Conservation (phyloP, 2,888 invertebrate species). For the Netelia fuscicornis region DNA sequence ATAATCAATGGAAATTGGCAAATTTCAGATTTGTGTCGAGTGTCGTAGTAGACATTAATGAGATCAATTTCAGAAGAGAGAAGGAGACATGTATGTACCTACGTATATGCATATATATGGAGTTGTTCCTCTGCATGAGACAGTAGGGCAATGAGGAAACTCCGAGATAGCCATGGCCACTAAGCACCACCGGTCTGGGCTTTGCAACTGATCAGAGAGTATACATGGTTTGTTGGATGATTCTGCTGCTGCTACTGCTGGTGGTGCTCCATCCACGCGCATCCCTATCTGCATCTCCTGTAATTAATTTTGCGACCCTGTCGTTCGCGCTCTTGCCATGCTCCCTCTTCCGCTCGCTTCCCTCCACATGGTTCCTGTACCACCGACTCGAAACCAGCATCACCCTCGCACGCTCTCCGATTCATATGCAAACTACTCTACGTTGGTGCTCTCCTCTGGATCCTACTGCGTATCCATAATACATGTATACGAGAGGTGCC, state of each 20-base stretch:
- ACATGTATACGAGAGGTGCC: constrained; percentile 19
- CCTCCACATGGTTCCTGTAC: constrained; percentile 21
- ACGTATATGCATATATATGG: not conserved
- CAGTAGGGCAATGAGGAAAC: not conserved
- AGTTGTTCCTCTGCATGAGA: not conserved
- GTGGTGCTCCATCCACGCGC: constrained; percentile 16
- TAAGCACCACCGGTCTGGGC: constrained; percentile 8
- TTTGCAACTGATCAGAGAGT: constrained; percentile 36
- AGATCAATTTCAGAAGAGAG: not conserved
- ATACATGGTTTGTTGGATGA: not conserved
- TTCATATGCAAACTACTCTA: constrained; percentile 58
- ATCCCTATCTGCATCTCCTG: constrained; percentile 44
- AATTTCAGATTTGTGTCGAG: not conserved
- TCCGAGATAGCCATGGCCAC: constrained; percentile 13
- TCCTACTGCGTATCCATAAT: constrained; percentile 49
- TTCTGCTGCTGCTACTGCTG: not conserved
- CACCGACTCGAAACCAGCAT: constrained; percentile 19
- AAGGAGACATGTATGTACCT: not conserved
- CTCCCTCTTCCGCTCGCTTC: not conserved
- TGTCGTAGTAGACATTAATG: not conserved
- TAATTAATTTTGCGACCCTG: constrained; percentile 57
- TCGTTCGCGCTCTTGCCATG: constrained; percentile 31
- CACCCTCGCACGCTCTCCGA: constrained; percentile 33
- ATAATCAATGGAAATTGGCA: constrained; percentile 5
- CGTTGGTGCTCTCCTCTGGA: constrained; percentile 30